phyloP scores from a whole-genome alignment of 2,888 invertebrate genomes.

The Balanococcus diminutus region DNA sequence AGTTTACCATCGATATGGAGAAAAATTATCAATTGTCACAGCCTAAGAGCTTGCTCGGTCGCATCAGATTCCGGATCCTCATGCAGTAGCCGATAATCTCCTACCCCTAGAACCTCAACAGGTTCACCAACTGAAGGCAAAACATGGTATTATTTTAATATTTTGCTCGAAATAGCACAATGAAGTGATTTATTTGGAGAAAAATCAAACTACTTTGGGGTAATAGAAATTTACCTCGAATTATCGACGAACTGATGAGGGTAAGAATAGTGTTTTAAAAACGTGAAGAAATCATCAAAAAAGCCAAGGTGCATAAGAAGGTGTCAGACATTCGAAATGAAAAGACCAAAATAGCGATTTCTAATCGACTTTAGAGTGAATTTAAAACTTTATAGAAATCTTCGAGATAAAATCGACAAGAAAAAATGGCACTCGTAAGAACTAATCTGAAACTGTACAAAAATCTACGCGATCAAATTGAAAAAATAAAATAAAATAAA shows the following conservation, averaged over 20 bases:
- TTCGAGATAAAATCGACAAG: no score
- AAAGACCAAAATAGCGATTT: no score
- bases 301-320: background rate
- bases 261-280: background rate
- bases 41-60: constrained; percentile 46
- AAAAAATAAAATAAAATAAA: no score
- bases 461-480: no score
- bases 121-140: constrained; percentile 9
- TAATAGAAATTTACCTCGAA: background rate
- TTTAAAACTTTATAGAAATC: no score
- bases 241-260: background rate
- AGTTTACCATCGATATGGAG: constrained; percentile 18
- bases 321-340: no score
- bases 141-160: background rate
- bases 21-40: constrained; percentile 44
- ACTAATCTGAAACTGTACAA: no score
- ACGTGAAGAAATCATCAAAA: background rate
- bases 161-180: background rate
- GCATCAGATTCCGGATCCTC: constrained; percentile 42
- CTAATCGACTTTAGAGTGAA: no score
- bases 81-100: constrained; percentile 46
- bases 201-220: background rate
- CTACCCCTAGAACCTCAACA: constrained; percentile 45
- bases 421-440: no score
- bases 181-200: background rate